Evolutionary conservation across 2,113 vertebrate species (phyloP), one percentile per base, ranked within the genome.

Genomic region (Gila orcuttii): DNA sequence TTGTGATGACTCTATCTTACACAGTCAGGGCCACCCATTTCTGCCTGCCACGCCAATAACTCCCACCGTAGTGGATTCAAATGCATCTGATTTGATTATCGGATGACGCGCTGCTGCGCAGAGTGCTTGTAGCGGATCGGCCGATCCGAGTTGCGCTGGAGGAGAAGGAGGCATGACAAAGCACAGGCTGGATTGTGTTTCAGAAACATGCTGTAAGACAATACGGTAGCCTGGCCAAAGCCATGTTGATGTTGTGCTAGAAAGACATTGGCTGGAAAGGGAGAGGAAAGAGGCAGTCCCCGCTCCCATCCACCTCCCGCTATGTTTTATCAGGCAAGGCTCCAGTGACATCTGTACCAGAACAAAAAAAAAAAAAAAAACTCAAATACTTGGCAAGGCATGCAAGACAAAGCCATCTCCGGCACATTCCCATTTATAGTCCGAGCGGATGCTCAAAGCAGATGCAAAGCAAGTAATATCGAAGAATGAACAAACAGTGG

Each of bases 161-260:
- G 85, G 36, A 57, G 68, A 36, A 74, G 78, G 36, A 77, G 73
- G 79, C 64, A 87, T 85, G 86, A 85, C 86, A 82, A 82, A 89
- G 84, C 83, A 85, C 19, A 45, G 62, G 25, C 9, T 42, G 36
- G 88, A 87, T 87, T 74, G 86, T 17, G 88, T 89, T 87, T 83
- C 86, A 89, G 73, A 85, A 82, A 89, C 88, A 87, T 45, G 86
- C 83, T 89, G 88, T 89, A 89, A 89, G 87, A 89, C 88, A 87
- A 89, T 89, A 87, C 82, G 79, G 86, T 87, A 82, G 83, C 47
- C 71, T 68, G 71, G 87, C 84, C 50, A 55, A 86, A 88, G 87
- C 87, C 87, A 79, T 88, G 88, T 87, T 86, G 88, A 82, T 89
- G 88, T 89, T 89, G 83, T 87, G 86, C 83, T 89, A 82, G 82